Evolutionary conservation across 2,888 invertebrate genomes (phyloP).

Genomic region (Plagodis pulveraria): DNA sequence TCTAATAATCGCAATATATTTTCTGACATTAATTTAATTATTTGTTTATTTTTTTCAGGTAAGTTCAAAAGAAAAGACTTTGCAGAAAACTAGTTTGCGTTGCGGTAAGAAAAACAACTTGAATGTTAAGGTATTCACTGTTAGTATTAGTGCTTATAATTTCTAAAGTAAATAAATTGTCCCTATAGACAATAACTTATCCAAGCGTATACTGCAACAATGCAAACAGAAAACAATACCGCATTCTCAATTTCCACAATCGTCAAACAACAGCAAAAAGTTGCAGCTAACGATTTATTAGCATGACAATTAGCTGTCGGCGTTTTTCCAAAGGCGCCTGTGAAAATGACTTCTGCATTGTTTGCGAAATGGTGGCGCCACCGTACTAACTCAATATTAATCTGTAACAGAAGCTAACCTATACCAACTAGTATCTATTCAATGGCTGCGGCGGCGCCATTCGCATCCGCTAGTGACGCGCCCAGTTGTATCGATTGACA

Average conservation of each 20-base stretch:
- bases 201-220: neutral
- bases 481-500: conserved; percentile 56
- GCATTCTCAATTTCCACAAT: conserved; percentile 19
- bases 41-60: conserved; percentile 46
- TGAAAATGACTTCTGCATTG: conserved; percentile 69
- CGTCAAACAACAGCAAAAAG: conserved; percentile 32
- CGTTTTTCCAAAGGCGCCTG: conserved; percentile 62
- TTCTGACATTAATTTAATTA: neutral
- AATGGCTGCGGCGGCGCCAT: conserved; percentile 57
- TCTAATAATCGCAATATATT: no score
- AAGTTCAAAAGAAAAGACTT: conserved; percentile 28
- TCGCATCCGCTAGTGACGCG: conserved; percentile 77
- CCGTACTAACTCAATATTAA: conserved; percentile 26
- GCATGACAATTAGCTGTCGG: conserved; percentile 73
- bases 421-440: conserved; percentile 29
- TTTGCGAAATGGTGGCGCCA: conserved; percentile 68
- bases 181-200: no score
- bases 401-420: conserved; percentile 18
- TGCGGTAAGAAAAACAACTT: conserved; percentile 45
- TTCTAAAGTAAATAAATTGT: neutral
- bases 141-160: neutral
- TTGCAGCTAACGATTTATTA: conserved; percentile 47
- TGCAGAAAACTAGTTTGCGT: conserved; percentile 34
- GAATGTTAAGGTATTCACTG: neutral
- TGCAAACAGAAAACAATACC: conserved; percentile 13